Conservation (phyloP, 2,888 invertebrate species). For the Chironomus riparius region DNA sequence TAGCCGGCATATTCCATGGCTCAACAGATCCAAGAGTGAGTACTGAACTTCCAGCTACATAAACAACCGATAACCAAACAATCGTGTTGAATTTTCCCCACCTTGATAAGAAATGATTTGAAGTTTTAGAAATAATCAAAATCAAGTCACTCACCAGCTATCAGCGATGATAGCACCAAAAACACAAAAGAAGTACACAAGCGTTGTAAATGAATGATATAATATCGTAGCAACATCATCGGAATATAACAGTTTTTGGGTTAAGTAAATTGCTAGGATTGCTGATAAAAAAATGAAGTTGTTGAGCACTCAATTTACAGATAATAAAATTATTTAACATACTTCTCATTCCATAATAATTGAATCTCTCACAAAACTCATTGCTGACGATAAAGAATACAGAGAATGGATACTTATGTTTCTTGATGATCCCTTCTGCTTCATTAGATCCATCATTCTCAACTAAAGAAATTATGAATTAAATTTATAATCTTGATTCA, state of each 20-base stretch:
- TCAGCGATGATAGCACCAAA: conserved; percentile 17
- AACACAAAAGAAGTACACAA: not conserved
- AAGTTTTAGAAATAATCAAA: too few species aligned
- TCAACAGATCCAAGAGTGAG: conserved; percentile 6
- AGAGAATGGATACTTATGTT: conserved; percentile 65
- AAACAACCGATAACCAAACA: conserved; percentile 1
- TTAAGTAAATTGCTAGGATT: too few species aligned
- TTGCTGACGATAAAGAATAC: conserved; percentile 91
- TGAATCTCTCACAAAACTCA: conserved; percentile 97
- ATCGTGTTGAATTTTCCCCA: conserved; percentile 18
- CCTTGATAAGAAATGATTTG: not conserved
- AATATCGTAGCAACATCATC: not conserved
- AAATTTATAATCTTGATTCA: too few species aligned
- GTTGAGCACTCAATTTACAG: too few species aligned
- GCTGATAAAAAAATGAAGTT: too few species aligned
- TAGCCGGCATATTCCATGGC: conserved; percentile 10
- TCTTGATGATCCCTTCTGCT: not conserved
- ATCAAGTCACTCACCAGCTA: not conserved
- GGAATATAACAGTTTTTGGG: too few species aligned
- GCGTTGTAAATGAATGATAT: not conserved
- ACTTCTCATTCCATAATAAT: conserved; percentile 96
- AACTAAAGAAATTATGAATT: too few species aligned
- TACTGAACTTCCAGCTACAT: not conserved
- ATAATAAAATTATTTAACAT: conserved; percentile 38
- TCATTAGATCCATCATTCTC: too few species aligned